These are phyloP conservation scores for Holcopasites calliopsidis DNA, from an alignment of 1,140 invertebrate species.

Conservation along the genomic window DNA sequence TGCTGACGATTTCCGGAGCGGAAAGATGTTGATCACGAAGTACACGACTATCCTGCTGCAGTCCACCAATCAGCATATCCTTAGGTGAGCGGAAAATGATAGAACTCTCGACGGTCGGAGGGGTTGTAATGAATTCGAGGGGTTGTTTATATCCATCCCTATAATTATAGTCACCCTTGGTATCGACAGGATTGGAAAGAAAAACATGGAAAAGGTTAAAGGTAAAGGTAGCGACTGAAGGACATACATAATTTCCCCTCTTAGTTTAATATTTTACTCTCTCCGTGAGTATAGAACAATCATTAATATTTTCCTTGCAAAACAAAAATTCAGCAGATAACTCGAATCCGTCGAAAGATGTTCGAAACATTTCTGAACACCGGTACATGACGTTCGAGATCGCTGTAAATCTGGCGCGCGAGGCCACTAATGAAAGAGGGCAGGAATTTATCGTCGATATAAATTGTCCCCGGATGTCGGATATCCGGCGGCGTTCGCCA, in stretches of 20 bases:
- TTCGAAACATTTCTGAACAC: too few species aligned
- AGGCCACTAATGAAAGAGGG: conserved; percentile 75
- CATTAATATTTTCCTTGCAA: too few species aligned
- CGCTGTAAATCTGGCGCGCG: conserved; percentile 47
- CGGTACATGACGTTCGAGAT: not conserved
- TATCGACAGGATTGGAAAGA: not conserved
- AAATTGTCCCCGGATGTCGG: conserved; percentile 65
- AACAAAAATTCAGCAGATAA: not conserved
- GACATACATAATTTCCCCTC: not conserved
- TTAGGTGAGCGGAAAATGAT: conserved; percentile 65
- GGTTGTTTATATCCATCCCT: not conserved
- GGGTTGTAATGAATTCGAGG: not conserved
- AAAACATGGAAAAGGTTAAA: not conserved
- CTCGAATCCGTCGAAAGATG: too few species aligned
- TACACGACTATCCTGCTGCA: conserved; percentile 75
- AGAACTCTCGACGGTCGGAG: not conserved
- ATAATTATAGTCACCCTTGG: not conserved
- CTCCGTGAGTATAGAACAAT: too few species aligned
- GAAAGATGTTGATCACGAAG: conserved; percentile 75
- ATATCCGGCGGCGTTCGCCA: conserved; percentile 24
- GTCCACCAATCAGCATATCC: conserved; percentile 72
- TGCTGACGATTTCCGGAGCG: conserved; percentile 5
- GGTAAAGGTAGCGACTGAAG: not conserved
- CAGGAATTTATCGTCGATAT: conserved; percentile 77
- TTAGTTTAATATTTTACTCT: too few species aligned